A percentile compares a stretch with the other conserved stretches of the same genome.
Conservation (phyloP, 2,888 invertebrate species). For the Acanthosoma haemorrhoidale region DNA sequence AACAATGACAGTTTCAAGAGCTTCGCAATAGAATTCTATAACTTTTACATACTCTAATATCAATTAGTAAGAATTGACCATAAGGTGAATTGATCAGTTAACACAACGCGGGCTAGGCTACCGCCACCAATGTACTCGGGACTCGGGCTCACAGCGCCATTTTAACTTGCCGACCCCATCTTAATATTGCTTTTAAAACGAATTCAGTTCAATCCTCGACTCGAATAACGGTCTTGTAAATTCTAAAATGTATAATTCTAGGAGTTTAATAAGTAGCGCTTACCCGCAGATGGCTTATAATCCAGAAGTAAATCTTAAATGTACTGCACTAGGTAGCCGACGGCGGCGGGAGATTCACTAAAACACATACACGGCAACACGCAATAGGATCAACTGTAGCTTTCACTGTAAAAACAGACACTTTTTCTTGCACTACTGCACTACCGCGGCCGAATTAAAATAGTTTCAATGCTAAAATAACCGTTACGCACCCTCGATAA, state of each 20-base stretch:
- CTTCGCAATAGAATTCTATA: too few species aligned
- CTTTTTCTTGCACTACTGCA: background rate
- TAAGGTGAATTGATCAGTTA: conserved; percentile 5
- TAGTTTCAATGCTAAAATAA: background rate
- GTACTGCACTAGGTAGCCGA: background rate
- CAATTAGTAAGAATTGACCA: background rate
- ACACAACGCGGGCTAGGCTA: conserved; percentile 18
- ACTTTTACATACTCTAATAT: background rate
- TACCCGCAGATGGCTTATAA: background rate
- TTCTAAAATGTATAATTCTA: conserved; percentile 3
- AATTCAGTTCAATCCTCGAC: background rate
- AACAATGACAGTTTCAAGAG: too few species aligned
- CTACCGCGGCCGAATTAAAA: background rate
- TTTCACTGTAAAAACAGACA: background rate
- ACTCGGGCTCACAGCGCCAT: conserved; percentile 30
- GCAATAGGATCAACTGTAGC: background rate
- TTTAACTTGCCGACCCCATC: conserved; percentile 2
- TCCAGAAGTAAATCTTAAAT: background rate
- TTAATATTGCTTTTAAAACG: conserved; percentile 11
- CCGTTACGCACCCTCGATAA: background rate
- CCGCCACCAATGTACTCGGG: background rate
- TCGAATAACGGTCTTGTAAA: background rate
- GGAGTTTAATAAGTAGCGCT: background rate
- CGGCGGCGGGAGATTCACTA: background rate
- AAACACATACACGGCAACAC: background rate